phyloP scores from a whole-genome alignment of 2,888 invertebrate species.

The Pristionchus fissidentatus region DNA sequence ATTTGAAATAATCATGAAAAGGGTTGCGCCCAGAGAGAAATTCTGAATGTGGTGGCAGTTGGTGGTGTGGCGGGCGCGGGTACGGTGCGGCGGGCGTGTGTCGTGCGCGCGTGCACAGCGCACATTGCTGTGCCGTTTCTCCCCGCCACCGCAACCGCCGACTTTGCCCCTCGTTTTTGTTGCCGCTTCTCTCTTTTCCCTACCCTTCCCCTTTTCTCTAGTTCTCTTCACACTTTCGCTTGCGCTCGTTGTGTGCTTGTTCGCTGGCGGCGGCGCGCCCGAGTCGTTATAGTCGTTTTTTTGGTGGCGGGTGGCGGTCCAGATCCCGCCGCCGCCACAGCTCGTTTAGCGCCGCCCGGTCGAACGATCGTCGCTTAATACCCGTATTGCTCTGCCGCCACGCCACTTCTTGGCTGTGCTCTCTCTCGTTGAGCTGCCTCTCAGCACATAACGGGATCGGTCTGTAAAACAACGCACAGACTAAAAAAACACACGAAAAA shows the following conservation, averaged over 20 bases:
- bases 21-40: too few species aligned
- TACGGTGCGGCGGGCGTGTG: slow-evolving; percentile 4
- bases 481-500: neutral
- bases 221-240: slow-evolving; percentile 30
- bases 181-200: too few species aligned
- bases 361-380: slow-evolving; percentile 35
- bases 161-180: too few species aligned
- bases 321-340: slow-evolving; percentile 16
- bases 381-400: slow-evolving; percentile 13
- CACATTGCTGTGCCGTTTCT: neutral
- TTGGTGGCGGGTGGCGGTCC: neutral
- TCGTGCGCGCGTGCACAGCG: slow-evolving; percentile 13
- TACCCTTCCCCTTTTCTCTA: neutral
- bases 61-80: slow-evolving; percentile 12
- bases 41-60: too few species aligned
- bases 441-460: too few species aligned
- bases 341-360: slow-evolving; percentile 16
- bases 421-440: too few species aligned
- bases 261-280: neutral
- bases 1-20: neutral
- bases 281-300: slow-evolving; percentile 24
- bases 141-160: neutral
- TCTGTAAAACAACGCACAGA: too few species aligned
- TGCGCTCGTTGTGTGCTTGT: neutral
- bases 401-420: too few species aligned